Conservation (phyloP, 2,888 invertebrate genomes). For the Ennomos erosarius region DNA sequence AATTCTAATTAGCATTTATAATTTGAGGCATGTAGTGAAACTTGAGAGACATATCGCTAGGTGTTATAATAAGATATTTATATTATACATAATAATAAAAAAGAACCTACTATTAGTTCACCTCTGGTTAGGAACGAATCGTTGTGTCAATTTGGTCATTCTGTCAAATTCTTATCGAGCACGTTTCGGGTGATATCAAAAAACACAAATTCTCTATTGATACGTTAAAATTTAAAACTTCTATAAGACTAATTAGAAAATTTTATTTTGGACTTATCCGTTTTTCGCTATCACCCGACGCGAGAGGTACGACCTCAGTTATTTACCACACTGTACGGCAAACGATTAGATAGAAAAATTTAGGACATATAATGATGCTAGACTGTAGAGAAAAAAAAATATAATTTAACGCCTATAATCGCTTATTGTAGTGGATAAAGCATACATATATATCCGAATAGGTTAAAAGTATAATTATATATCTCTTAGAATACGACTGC, state of each 20-base stretch:
- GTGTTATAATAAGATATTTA: slow-evolving; percentile 72
- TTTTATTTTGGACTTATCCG: slow-evolving; percentile 36
- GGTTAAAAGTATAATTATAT: slow-evolving; percentile 29
- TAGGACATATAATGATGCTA: slow-evolving; percentile 66
- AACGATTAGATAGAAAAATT: slow-evolving; percentile 75
- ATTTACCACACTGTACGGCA: slow-evolving; percentile 65
- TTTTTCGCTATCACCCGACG: slow-evolving; percentile 29
- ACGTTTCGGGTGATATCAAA: slow-evolving; percentile 29
- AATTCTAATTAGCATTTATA: slow-evolving; percentile 66
- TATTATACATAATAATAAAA: slow-evolving; percentile 59
- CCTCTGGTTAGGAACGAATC: slow-evolving; percentile 54
- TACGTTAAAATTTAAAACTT: slow-evolving; percentile 42
- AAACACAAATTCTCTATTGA: slow-evolving; percentile 40
- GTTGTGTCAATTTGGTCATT: slow-evolving; percentile 76
- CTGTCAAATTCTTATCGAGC: slow-evolving; percentile 63
- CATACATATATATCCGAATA: slow-evolving; percentile 60
- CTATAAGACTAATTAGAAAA: slow-evolving; percentile 43
- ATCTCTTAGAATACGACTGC: slow-evolving; percentile 43
- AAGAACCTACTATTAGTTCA: slow-evolving; percentile 47
- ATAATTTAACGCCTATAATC: slow-evolving; percentile 68
- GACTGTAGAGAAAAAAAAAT: slow-evolving; percentile 53
- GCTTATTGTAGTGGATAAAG: slow-evolving; percentile 63
- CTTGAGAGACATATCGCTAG: slow-evolving; percentile 84
- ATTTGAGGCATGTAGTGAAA: slow-evolving; percentile 73
- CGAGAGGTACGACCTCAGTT: slow-evolving; percentile 65